These are phyloP conservation scores for Oligia strigilis DNA, from an alignment of 2,888 invertebrate species.

Conservation along the genomic window DNA sequence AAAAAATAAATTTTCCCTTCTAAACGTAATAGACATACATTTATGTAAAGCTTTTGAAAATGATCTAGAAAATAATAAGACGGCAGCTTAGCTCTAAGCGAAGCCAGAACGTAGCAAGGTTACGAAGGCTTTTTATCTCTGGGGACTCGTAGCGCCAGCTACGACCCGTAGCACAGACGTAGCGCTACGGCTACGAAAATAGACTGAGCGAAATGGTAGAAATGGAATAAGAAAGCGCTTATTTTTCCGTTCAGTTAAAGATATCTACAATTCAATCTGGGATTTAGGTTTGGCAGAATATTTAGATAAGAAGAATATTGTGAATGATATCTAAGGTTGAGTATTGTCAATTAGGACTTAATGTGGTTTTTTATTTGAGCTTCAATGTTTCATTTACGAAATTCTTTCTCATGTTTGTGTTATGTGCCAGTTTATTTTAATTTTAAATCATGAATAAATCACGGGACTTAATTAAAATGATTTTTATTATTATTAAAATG, in stretches of 20 bases:
- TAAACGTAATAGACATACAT: conserved; percentile 50
- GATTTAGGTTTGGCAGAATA: conserved; percentile 10
- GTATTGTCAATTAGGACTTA: not conserved
- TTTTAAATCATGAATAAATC: no score
- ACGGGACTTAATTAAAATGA: no score
- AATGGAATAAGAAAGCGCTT: conserved; percentile 46
- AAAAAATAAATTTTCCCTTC: conserved; percentile 24
- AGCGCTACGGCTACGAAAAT: conserved; percentile 82
- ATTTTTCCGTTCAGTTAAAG: conserved; percentile 35
- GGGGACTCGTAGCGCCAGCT: conserved; percentile 86
- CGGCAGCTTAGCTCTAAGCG: conserved; percentile 80
- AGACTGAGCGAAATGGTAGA: conserved; percentile 76
- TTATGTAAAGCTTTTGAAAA: conserved; percentile 70
- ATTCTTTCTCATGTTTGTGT: no score
- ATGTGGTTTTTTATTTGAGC: not conserved
- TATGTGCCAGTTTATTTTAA: not conserved
- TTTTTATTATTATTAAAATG: no score
- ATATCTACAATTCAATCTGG: conserved; percentile 35
- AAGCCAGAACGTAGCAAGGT: conserved; percentile 81
- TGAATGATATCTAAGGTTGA: not conserved
- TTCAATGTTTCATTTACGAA: not conserved
- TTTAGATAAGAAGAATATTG: conserved; percentile 1
- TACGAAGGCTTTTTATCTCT: conserved; percentile 81
- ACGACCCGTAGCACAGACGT: conserved; percentile 85
- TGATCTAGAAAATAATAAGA: conserved; percentile 83